These are phyloP conservation scores for Opisthograptis luteolata DNA, from an alignment of 2,888 invertebrate species.

Conservation along the genomic window DNA sequence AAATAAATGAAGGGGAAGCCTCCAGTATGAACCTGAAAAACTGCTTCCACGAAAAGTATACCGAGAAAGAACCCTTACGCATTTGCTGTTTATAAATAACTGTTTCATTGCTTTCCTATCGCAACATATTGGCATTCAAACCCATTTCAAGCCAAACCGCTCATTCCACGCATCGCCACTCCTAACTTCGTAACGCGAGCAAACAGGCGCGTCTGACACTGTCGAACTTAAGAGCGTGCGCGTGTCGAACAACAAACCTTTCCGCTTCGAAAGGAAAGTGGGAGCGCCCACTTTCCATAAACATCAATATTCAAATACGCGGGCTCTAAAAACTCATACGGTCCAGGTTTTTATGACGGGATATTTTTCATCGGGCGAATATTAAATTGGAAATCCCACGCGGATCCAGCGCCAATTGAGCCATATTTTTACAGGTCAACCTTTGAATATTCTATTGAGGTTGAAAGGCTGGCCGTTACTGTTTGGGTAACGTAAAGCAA, in stretches of 20 bases:
- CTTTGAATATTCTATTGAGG: slow-evolving; percentile 78
- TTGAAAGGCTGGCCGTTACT: slow-evolving; percentile 62
- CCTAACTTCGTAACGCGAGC: not conserved
- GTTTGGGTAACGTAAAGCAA: slow-evolving; percentile 55
- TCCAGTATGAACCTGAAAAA: no score
- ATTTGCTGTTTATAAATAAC: not conserved
- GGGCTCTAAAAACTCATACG: slow-evolving; percentile 73
- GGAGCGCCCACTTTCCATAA: slow-evolving; percentile 61
- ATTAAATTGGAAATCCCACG: slow-evolving; percentile 72
- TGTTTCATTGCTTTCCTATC: not conserved
- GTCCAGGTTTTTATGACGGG: slow-evolving; percentile 74
- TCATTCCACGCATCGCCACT: slow-evolving; percentile 13
- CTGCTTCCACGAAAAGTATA: no score
- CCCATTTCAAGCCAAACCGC: slow-evolving; percentile 5
- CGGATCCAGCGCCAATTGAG: slow-evolving; percentile 69
- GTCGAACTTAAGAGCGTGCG: slow-evolving; percentile 8
- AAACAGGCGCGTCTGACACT: slow-evolving; percentile 15
- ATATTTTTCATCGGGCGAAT: slow-evolving; percentile 79
- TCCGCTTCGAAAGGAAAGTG: slow-evolving; percentile 7
- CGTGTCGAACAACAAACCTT: slow-evolving; percentile 15
- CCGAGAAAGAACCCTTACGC: no score
- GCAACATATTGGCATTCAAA: not conserved
- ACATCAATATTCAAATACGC: slow-evolving; percentile 78
- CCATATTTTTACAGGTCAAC: slow-evolving; percentile 73
- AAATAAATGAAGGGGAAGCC: no score